These are phyloP conservation scores for Diarsia rubi DNA, from an alignment of 2,888 invertebrate species.

Conservation along the genomic window DNA sequence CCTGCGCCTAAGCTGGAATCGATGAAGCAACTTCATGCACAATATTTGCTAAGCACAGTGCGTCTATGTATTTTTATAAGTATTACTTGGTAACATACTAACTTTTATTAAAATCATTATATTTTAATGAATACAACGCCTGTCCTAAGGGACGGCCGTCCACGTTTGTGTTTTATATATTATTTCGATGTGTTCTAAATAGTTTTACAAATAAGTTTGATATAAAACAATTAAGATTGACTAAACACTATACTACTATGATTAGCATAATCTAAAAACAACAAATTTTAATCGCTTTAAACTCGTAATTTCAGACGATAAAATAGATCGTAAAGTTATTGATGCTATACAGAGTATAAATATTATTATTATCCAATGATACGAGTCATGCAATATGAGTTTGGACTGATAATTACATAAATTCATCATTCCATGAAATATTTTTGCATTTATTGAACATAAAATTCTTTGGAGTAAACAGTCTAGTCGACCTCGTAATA, in stretches of 20 bases:
- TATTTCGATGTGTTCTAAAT: conserved; percentile 69
- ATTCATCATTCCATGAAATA: conserved; percentile 65
- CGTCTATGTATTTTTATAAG: conserved; percentile 74
- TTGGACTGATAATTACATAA: conserved; percentile 65
- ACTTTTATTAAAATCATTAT: conserved; percentile 59
- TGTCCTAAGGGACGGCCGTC: conserved; percentile 70
- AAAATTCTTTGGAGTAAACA: conserved; percentile 27
- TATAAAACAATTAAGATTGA: conserved; percentile 57
- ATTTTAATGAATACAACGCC: conserved; percentile 58
- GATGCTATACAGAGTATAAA: conserved; percentile 73
- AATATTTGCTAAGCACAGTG: conserved; percentile 79
- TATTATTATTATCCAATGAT: conserved; percentile 49
- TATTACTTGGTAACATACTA: conserved; percentile 67
- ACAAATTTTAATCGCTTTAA: conserved; percentile 39
- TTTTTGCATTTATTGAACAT: conserved; percentile 64
- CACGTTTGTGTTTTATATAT: conserved; percentile 68
- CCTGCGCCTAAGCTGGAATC: conserved; percentile 65
- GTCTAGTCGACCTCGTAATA: conserved; percentile 26
- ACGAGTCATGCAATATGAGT: conserved; percentile 57
- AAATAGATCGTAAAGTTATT: conserved; percentile 45
- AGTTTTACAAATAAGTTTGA: conserved; percentile 60
- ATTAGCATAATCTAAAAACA: conserved; percentile 55
- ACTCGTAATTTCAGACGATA: conserved; percentile 51
- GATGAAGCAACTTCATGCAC: conserved; percentile 76
- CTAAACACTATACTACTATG: conserved; percentile 63